Conservation (phyloP, 2,797 vertebrate species). For the Thamnophis elegans region DNA sequence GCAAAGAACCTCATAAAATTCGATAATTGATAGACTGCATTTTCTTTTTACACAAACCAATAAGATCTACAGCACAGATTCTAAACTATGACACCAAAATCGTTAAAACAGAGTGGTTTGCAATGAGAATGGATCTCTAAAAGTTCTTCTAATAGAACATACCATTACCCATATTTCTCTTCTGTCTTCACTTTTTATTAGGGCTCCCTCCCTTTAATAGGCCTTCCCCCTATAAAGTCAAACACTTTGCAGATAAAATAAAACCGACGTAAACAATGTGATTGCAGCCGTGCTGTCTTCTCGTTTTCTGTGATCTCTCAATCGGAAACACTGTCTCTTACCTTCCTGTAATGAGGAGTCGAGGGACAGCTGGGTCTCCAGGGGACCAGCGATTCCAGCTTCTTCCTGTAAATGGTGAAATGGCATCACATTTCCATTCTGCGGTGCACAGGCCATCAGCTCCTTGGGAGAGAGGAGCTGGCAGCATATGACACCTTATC, state of each 20-base stretch:
- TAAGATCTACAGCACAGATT: not conserved
- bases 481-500: not conserved
- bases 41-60: not conserved
- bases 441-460: rapidly evolving
- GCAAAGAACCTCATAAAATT: not conserved
- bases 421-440: slow-evolving; percentile 16
- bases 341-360: slow-evolving; percentile 19
- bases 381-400: not conserved
- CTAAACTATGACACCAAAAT: not conserved
- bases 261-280: slow-evolving; percentile 16
- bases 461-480: not conserved
- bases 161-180: not conserved
- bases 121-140: not conserved
- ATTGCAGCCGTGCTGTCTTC: not conserved
- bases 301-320: slow-evolving; percentile 25
- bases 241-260: slow-evolving; percentile 33
- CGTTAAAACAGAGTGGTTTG: not conserved
- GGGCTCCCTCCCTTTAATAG: slow-evolving; percentile 40
- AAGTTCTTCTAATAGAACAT: slow-evolving; percentile 28
- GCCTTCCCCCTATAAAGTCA: slow-evolving; percentile 38
- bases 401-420: slow-evolving; percentile 20
- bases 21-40: not conserved
- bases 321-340: not conserved
- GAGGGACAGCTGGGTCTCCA: slow-evolving; percentile 41
- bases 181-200: slow-evolving; percentile 16